Conservation (phyloP, 1,140 invertebrate species). For the Centruroides vittatus region DNA sequence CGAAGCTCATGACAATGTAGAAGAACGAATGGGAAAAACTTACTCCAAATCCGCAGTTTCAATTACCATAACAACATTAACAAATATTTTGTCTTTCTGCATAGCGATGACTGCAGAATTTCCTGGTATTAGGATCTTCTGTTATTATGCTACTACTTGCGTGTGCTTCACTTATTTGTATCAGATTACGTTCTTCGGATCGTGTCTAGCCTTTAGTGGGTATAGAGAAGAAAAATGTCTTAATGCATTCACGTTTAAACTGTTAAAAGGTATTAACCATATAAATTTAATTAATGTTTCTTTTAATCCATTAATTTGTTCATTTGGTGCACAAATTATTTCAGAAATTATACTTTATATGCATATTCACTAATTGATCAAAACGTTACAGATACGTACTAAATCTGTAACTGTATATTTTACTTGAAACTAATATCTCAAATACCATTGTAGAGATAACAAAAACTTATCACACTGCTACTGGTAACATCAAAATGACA, state of each 20-base stretch:
- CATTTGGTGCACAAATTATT: no score
- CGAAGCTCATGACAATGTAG: conserved; percentile 56
- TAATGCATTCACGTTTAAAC: conserved; percentile 38
- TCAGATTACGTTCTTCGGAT: conserved; percentile 86
- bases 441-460: no score
- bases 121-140: conserved; percentile 87
- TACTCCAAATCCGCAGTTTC: conserved; percentile 91
- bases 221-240: conserved; percentile 68
- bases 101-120: conserved; percentile 90
- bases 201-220: conserved; percentile 74
- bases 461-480: no score
- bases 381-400: no score
- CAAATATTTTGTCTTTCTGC: conserved; percentile 89
- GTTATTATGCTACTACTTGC: conserved; percentile 83
- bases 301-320: no score
- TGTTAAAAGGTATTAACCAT: no score
- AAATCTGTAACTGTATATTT: no score
- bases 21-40: conserved; percentile 69
- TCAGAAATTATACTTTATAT: no score
- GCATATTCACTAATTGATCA: no score
- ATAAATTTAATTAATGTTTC: no score
- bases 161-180: conserved; percentile 85
- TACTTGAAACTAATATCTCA: no score
- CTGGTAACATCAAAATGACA: no score
- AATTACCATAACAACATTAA: conserved; percentile 93